Evolutionary conservation across 2,888 invertebrate genomes (phyloP), one percentile per base, ranked within the genome.

Genomic region (Epirrhoe tristata): DNA sequence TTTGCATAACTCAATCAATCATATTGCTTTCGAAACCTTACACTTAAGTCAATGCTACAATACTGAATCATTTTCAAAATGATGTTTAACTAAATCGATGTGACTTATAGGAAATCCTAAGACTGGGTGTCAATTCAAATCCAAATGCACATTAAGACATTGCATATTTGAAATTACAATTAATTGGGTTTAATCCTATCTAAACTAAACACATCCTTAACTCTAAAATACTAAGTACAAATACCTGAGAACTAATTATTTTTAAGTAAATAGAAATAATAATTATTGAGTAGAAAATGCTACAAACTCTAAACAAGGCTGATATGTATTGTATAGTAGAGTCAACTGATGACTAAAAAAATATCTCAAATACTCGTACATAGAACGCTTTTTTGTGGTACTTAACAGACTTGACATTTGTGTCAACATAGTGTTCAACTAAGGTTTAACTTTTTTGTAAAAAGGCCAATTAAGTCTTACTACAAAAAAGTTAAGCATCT

Each of bases 21-120:
- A 73, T 43, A 73, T 74, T 76, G 73, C 71, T 72, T 73, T 66
- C 48, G 52, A 57, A 56, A 61, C 50, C 63, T 67, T 61, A 67
- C 5, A 17, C 58, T 60, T 63, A 58, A 50, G 12, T 46, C 56
- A 58, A 51, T 34, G 10, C 58, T 54, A 54, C 39, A 63, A 60
- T 67, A 67, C 63, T 64, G 64, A 43, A 46, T 16, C 74, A 71
- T 77, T 58, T 48, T 14, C 14, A 46, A 46, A 46, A 48, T 14
- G 7, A 48, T 48, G 14, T 16, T 48, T 34, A 48, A 6, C 48
- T 48, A 48, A 16, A 48, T 6, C 7, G 48, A 48, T 6, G 16
- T 16, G 39, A 14, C 12, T 16, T 48, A 46, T 14, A 48, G 14
- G 48, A 48, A 48, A 16, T 6, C 16, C 16, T 48, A 48, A 36